phyloP scores from a whole-genome alignment of 2,888 invertebrate species.

The Dichetophora obliterata region DNA sequence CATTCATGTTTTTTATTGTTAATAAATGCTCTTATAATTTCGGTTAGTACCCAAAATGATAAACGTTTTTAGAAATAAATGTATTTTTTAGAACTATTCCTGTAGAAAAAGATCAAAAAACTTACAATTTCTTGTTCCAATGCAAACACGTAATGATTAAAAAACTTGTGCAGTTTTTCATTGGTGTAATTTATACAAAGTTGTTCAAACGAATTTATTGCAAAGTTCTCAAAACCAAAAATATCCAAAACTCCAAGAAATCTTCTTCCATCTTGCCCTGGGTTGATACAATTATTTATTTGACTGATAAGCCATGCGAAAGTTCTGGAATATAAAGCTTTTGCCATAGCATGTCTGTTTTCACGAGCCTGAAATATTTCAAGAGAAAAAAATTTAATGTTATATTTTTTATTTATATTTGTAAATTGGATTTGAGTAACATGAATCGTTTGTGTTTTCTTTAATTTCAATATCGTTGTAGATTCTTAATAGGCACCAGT shows the following conservation, averaged over 20 bases:
- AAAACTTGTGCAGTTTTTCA: slow-evolving; percentile 94
- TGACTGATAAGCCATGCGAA: slow-evolving; percentile 94
- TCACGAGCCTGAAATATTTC: slow-evolving; percentile 78
- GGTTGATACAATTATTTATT: slow-evolving; percentile 92
- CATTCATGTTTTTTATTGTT: no score
- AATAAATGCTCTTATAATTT: no score
- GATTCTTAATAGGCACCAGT: no score
- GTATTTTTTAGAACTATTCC: no score
- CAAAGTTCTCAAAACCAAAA: slow-evolving; percentile 94
- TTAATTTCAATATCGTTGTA: neutral
- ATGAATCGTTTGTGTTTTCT: neutral
- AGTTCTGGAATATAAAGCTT: slow-evolving; percentile 88
- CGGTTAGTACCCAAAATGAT: no score
- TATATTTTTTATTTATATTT: neutral
- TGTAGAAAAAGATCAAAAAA: slow-evolving; percentile 55
- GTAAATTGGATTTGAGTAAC: neutral
- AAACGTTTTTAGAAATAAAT: no score
- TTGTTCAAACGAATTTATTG: slow-evolving; percentile 91
- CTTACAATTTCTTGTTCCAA: slow-evolving; percentile 93
- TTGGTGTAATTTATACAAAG: slow-evolving; percentile 95
- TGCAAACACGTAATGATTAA: slow-evolving; percentile 96
- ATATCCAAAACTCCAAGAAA: slow-evolving; percentile 93
- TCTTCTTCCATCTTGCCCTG: slow-evolving; percentile 82
- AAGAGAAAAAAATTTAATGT: neutral
- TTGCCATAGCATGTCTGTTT: slow-evolving; percentile 94